Percentiles rank a stretch among this genome's conserved stretches.
Conservation (phyloP, 2,888 invertebrate genomes). For the Nasonovia ribisnigri region DNA sequence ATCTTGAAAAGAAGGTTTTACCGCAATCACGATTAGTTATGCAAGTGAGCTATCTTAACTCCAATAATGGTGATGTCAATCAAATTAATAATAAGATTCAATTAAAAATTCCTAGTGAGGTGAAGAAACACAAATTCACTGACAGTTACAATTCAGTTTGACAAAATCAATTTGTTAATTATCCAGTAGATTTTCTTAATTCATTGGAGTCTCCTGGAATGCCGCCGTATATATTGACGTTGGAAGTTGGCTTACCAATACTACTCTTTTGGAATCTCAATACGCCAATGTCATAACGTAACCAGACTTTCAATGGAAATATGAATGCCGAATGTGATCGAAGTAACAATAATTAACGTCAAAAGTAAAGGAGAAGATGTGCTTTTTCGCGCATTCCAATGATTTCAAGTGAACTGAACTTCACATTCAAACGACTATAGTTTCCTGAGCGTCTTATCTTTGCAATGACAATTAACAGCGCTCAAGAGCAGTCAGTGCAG, state of each 20-base stretch:
- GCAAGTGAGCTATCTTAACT: conserved; percentile 63
- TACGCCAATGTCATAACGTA: conserved; percentile 33
- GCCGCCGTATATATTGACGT: conserved; percentile 66
- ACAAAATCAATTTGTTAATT: conserved; percentile 25
- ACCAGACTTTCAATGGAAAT: neutral
- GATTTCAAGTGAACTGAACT: conserved; percentile 69
- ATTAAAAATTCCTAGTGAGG: conserved; percentile 26
- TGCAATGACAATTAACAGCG: conserved; percentile 68
- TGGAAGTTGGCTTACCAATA: conserved; percentile 67
- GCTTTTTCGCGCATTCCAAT: conserved; percentile 68
- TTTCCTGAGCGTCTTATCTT: conserved; percentile 68
- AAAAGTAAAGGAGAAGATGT: conserved; percentile 68
- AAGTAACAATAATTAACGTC: conserved; percentile 48
- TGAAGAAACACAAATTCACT: conserved; percentile 29
- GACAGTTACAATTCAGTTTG: neutral
- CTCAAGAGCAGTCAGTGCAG: conserved; percentile 69
- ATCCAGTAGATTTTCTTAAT: conserved; percentile 53
- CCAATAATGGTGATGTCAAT: conserved; percentile 56
- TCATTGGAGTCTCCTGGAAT: conserved; percentile 67
- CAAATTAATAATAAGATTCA: conserved; percentile 49
- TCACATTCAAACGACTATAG: conserved; percentile 68
- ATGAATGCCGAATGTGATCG: neutral
- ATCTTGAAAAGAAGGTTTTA: conserved; percentile 18
- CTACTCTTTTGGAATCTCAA: conserved; percentile 67
- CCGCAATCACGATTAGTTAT: conserved; percentile 57